Base-by-base conservation (phyloP, 2,113 vertebrate species). In the Stigmatopora argus region DNA sequence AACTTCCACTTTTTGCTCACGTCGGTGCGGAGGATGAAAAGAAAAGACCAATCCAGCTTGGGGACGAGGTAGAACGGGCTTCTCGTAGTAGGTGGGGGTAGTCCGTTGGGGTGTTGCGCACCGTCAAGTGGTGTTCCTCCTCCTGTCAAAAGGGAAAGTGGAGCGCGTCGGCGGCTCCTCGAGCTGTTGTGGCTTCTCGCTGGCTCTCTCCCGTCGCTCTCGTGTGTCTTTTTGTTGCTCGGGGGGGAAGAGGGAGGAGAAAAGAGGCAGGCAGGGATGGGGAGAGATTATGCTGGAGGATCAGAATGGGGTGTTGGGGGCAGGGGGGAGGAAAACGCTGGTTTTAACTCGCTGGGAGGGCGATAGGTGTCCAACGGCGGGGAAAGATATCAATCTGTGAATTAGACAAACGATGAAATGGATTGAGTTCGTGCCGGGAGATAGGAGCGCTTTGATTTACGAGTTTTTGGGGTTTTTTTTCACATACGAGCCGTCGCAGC, bases 181-280 rank as follows among this genome's bases (percentile, higher is more conserved):
- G 78, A 67, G 77, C 78, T 74, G 72, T 76, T 69, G 74, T 31
- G 85, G 82, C 72, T 76, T 59, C 18, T 35, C 35, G 8, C 53
- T 34, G 23, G 26, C 53, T 56, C 75, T 69, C 80, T 80, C 58
- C 80, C 53, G 26, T 31, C 14, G 53, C 14, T 17, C 81, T 88
- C 83, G 56, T 56, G 84, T 86, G 80, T 86, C 84, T 85, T 87
- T 85, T 83, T 85, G 86, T 88, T 83, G 68, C 71, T 69, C 77
- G 45, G 71, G 64, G 26, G 57, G 56, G 55, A 65, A 71, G 77
- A 45, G 62, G 31, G 59, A 45, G 41, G 51, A 23, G 62, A 41
- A 73, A 69, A 49, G 49, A 57, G 58, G 58, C 56, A 14, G 75
- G 51, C 62, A 57, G 64, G 38, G 72, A 75, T 35, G 77, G 70